phyloP scores from a whole-genome alignment of 1,140 invertebrate species.

The Sesamia nonagrioides region DNA sequence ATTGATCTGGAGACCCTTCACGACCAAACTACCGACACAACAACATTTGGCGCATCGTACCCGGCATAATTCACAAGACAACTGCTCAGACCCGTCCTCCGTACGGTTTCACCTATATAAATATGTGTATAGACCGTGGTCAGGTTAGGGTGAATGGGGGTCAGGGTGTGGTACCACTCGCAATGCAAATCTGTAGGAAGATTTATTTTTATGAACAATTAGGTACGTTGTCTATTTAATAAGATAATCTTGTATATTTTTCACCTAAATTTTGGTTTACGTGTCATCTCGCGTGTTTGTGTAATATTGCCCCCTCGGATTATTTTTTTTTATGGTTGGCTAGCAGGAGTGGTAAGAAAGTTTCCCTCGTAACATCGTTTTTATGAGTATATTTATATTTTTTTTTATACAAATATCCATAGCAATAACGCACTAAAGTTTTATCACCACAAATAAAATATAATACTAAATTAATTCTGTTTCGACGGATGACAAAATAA shows the following conservation, averaged over 20 bases:
- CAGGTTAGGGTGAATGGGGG: neutral
- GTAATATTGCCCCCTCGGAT: neutral
- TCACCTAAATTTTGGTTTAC: constrained; percentile 14
- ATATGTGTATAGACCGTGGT: constrained; percentile 25
- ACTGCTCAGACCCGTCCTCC: too few species aligned
- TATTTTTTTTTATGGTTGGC: neutral
- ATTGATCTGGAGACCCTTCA: too few species aligned
- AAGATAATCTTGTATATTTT: constrained; percentile 35
- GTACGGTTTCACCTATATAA: too few species aligned
- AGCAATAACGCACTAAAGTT: neutral
- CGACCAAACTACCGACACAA: too few species aligned
- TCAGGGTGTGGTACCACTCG: neutral
- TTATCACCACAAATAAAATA: neutral
- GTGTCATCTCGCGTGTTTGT: neutral
- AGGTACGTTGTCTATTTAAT: constrained; percentile 25
- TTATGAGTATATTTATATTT: neutral
- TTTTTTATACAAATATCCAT: neutral
- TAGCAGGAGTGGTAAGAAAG: constrained; percentile 4
- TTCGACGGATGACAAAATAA: neutral
- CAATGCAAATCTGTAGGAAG: constrained; percentile 45
- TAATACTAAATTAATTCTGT: neutral
- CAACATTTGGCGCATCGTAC: too few species aligned
- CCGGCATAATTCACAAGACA: too few species aligned
- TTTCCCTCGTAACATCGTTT: neutral
- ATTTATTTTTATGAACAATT: constrained; percentile 49